Base-by-base conservation (phyloP, 2,113 vertebrate species). In the Piprites chloris region DNA sequence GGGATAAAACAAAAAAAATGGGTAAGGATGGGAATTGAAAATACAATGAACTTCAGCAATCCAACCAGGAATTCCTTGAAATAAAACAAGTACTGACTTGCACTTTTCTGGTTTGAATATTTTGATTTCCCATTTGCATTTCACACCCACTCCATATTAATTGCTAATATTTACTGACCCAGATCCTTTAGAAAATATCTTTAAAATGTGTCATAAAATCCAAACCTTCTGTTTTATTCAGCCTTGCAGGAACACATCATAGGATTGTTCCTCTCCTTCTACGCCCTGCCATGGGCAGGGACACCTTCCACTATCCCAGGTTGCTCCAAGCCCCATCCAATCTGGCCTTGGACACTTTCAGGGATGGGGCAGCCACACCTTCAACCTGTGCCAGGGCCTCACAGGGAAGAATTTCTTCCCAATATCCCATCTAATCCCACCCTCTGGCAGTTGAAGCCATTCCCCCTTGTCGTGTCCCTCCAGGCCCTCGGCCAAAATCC, bases 41-140 rank as follows among this genome's bases (percentile, higher is more conserved):
- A 86, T 59, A 67, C 47, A 65, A 9, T 73, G 41, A 91, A 56
- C 21, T 79, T 65, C 35, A 61, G 27, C 58, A 84, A 49, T 42
- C 63, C 50, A 62, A 62, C 24, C 17, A 56, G 77, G 68, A 72
- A 86, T 76, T 61, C 33, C 18, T 8, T 44, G 26, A 62, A 76
- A 50, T 44, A 56, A 68, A 71, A 46, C 39, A 84, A 66, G 47
- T 56, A 67, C 27, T 33, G 24, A 55, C 44, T 80, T 86, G 55
- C 9, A 19, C 24, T 76, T 93, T 59, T 53, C 37, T 67, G 27
- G 32, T 86, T 80, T 76, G 55, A 80, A 65, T 67, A 69, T 89
- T 94, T 94, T 89, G 21, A 91, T 89, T 95, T 87, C 77, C 81
- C 63, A 69, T 33, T 87, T 93, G 63, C 41, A 26, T 65, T 93